Conservation (phyloP, 2,797 vertebrate species). For the Rousettus madagascariensis region DNA sequence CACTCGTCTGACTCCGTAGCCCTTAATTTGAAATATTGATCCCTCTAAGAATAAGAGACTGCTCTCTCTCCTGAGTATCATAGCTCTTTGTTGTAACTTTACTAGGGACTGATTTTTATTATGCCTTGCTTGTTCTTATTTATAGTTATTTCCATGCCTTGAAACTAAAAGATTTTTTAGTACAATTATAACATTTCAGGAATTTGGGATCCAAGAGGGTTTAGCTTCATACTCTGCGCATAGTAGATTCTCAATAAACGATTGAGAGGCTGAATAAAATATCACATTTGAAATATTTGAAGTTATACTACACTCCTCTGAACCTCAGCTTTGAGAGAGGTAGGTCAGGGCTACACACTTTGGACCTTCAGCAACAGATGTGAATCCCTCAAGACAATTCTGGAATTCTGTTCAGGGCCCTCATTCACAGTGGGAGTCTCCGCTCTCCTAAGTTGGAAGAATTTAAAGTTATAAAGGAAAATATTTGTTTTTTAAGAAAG, state of each 20-base stretch:
- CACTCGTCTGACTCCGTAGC: background rate
- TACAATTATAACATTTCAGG: background rate
- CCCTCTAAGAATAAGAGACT: background rate
- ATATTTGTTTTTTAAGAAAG: background rate
- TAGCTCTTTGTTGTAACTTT: background rate
- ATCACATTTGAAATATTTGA: background rate
- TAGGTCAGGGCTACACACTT: background rate
- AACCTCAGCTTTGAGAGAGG: background rate
- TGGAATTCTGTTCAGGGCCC: background rate
- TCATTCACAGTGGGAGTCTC: too few relatives aligned
- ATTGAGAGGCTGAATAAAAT: background rate
- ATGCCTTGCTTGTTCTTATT: background rate
- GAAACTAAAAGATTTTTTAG: background rate
- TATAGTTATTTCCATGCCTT: background rate
- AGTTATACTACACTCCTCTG: background rate
- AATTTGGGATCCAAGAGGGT: background rate
- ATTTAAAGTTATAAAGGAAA: background rate
- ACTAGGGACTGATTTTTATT: background rate
- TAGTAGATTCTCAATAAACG: background rate
- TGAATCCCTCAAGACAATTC: background rate
- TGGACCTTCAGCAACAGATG: fast-evolving
- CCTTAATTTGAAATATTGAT: background rate
- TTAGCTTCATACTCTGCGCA: background rate
- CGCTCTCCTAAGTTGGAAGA: background rate
- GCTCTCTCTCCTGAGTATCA: background rate